phyloP scores from a whole-genome alignment of 2,797 vertebrate species.

The Fundulus diaphanus region DNA sequence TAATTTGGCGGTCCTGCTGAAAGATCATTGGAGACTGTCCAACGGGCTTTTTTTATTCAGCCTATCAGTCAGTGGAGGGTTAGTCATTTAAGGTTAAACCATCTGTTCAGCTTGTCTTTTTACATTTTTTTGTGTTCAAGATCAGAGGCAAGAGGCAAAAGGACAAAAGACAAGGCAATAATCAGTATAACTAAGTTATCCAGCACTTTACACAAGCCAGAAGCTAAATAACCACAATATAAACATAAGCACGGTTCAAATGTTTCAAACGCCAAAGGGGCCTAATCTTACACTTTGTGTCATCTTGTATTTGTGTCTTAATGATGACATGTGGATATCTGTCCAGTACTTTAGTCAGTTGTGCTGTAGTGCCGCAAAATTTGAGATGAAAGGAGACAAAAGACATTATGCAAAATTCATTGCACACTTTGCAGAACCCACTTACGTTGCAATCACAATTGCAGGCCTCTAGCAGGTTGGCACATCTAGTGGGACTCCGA shows the following conservation, averaged over 20 bases:
- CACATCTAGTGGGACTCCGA: background rate
- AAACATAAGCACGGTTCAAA: background rate
- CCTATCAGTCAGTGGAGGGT: background rate
- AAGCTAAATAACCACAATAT: background rate
- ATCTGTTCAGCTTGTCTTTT: background rate
- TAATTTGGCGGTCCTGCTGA: constrained; percentile 13
- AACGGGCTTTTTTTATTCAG: background rate
- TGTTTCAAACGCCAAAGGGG: background rate
- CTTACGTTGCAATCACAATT: background rate
- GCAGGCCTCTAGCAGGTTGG: background rate
- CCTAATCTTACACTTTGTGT: background rate
- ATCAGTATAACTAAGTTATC: background rate
- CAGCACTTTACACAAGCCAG: background rate
- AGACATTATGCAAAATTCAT: background rate
- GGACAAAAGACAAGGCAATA: too few species aligned
- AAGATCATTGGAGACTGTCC: constrained; percentile 8
- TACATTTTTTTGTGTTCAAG: background rate
- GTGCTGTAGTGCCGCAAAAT: background rate
- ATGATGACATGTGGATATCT: too few species aligned
- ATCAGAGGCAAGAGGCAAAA: background rate
- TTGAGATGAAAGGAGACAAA: background rate
- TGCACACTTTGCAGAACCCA: background rate
- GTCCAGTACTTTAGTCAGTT: too few species aligned
- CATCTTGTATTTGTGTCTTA: too few species aligned
- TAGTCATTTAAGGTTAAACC: background rate